Percentiles rank a stretch among this genome's conserved stretches.
Evolutionary conservation across 2,113 vertebrate species (phyloP).

Genomic region (Oreochromis niloticus): DNA sequence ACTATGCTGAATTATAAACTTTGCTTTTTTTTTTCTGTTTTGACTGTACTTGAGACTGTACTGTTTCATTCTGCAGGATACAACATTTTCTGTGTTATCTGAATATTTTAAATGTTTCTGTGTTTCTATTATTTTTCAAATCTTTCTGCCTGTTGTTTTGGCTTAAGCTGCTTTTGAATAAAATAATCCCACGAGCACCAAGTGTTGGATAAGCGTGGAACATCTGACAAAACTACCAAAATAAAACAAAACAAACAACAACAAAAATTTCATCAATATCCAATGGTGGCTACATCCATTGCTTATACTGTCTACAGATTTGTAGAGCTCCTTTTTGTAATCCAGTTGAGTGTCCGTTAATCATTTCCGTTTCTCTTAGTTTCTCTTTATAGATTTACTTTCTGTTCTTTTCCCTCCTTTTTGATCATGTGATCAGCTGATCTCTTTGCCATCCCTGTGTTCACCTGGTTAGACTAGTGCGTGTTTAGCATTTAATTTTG

Average conservation of each 20-base stretch:
- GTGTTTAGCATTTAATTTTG: neutral
- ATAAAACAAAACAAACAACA: neutral
- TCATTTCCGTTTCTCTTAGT: neutral
- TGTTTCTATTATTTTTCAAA: neutral
- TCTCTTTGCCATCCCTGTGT: neutral
- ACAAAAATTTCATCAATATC: accelerated
- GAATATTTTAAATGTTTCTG: neutral
- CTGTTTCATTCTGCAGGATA: neutral
- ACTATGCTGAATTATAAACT: neutral
- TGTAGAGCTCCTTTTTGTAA: neutral
- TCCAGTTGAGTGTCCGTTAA: accelerated
- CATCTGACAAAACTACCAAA: neutral
- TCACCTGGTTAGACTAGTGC: neutral
- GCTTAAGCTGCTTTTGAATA: neutral
- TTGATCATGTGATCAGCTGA: neutral
- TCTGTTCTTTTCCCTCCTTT: neutral
- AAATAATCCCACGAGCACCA: neutral
- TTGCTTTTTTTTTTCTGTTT: neutral
- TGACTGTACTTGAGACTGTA: neutral
- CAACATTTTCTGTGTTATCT: neutral
- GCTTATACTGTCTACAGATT: neutral
- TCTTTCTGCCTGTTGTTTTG: neutral
- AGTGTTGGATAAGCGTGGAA: neutral
- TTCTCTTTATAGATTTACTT: neutral
- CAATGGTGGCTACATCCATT: neutral